These are phyloP conservation scores for Xenopus petersii DNA, from an alignment of 2,797 vertebrate genomes.

Conservation along the genomic window DNA sequence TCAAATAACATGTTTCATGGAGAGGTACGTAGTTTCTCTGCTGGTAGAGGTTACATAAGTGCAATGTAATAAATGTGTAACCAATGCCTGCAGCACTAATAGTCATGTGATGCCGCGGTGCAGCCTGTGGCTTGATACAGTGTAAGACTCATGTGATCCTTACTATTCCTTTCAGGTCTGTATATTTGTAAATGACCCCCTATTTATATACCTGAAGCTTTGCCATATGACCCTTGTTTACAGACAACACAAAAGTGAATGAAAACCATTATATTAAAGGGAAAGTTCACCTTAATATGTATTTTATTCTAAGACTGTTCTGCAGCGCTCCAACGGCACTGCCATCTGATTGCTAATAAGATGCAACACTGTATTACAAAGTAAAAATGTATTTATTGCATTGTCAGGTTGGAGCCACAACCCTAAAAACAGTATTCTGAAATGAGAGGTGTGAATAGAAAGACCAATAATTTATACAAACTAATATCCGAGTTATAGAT, in stretches of 20 bases:
- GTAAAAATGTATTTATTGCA: not conserved
- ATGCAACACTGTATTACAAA: no score
- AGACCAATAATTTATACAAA: no score
- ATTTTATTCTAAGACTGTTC: no score
- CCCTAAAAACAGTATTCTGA: no score
- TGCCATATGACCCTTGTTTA: not conserved
- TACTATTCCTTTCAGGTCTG: not conserved
- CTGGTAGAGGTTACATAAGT: not conserved
- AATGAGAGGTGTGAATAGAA: no score
- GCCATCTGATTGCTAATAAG: not conserved
- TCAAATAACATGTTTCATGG: not conserved
- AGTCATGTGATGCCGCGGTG: not conserved
- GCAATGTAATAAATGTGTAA: not conserved
- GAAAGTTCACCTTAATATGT: no score
- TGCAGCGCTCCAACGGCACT: not conserved
- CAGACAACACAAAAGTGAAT: not conserved
- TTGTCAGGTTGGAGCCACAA: no score
- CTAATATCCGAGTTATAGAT: no score
- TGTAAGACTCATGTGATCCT: not conserved
- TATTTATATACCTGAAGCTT: slow-evolving; percentile 15
- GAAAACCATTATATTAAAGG: no score
- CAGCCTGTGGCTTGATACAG: not conserved
- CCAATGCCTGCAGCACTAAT: not conserved
- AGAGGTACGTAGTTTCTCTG: not conserved
- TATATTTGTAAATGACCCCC: slow-evolving; percentile 17